Base-by-base conservation (phyloP, 2,888 invertebrate species). In the Callyntrura sp. region DNA sequence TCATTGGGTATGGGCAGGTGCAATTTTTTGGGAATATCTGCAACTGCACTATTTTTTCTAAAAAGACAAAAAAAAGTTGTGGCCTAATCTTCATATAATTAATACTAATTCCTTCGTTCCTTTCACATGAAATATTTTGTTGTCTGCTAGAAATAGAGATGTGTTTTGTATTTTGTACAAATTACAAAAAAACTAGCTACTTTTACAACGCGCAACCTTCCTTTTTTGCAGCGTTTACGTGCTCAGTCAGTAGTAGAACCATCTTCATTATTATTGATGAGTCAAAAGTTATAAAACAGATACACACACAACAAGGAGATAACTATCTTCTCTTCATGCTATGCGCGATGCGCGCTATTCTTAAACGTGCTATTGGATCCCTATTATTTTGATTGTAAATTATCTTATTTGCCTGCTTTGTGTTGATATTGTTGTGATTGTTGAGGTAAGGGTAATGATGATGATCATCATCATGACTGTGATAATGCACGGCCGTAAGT, bases 211-310 rank as follows among this genome's bases (percentile, higher is more conserved):
- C 70, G 20, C 70, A 62, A 25, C 62, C 9, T 70, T 9, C 12
- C 23, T 62, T 17, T 70, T 70, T 68, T n/a, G 68, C 28, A 28
- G 68, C 17, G 14, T 68, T 9, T 35, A 6, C 35, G 2, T 35
- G 35, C 35, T 35, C 6, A 11, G 2, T 25, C 23, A 11, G 8
- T 62, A 6, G 25, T 12, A 65, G 65, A 8, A 70, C 43, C 70
- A 70, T 70, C 70, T 70, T 70, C 45, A 70, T 70, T 70, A 45
- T 70, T 35, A 35, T 35, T 70, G 70, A 70, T 43, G 70, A 43
- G 43, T 43, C 43, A 70, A 68, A 45, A 43, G 70, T 70, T 70
- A 70, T 70, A 70, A 70, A 70, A 51, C 51, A 51, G 14, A 65
- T 65, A 65, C 28, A 65, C 25, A 65, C 25, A 68, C 62, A 43